Evolutionary conservation across 1,140 invertebrate genomes (phyloP), one percentile per base, ranked within the genome.

Genomic region (Hestina assimilis): DNA sequence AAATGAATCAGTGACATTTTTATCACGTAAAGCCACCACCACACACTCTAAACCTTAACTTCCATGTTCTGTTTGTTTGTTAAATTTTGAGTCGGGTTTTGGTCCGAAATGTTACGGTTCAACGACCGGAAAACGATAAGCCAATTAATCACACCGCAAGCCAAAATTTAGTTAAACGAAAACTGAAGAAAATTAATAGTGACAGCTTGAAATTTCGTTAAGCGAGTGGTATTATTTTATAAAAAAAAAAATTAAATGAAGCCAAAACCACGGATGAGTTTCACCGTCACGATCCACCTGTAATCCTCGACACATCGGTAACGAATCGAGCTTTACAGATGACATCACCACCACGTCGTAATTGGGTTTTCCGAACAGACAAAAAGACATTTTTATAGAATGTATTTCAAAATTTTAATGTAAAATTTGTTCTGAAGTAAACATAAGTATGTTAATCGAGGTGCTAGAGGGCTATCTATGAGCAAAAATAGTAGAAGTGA

Each of bases 81-180:
- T 85, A 86, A 88, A 88, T 88, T 88, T 88, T 81, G 85, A 65
- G 64, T 64, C 73, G 66, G 69, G 50, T 72, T 77, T 79, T 67
- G 63, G 71, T 75, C 51, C 45, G 52, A 56, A 45, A 50, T 8
- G 62, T 66, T 65, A 29, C 61, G 35, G 48, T 48, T 50, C 33
- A 47, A 40, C 50, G 55, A 69, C 62, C 56, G 68, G 42, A 58
- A 40, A 59, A 67, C 57, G 67, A 46, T 59, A 83, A 87, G 84
- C 84, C 84, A 86, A 87, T 87, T 87, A 84, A 82, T 86, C 69
- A 84, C 83, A 88, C 83, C 85, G 83, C 81, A 88, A 88, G 85
- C 85, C 82, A 83, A 87, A 77, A 81, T 82, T 84, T 79, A 76
- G 79, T 84, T 69, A 74, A 73, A 72, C 65, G 60, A 77, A 86